These are phyloP conservation scores for Echiichthys vipera DNA, from an alignment of 2,797 vertebrate genomes.

Conservation along the genomic window DNA sequence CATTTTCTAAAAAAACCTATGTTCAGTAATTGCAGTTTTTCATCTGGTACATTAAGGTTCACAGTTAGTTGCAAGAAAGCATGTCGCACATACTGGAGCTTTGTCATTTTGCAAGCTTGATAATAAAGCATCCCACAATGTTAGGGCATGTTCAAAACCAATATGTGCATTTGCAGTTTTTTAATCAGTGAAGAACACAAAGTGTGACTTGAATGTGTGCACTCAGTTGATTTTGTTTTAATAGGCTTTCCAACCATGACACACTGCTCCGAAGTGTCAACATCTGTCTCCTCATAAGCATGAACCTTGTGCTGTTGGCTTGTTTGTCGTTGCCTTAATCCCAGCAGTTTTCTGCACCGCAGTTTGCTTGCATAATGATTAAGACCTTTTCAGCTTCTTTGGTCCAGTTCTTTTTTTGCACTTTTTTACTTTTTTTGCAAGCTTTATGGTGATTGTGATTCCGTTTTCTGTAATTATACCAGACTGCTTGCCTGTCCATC, in stretches of 20 bases:
- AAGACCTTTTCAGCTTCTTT: neutral
- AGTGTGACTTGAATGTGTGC: constrained; percentile 17
- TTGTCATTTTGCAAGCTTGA: neutral
- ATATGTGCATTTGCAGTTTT: constrained; percentile 6
- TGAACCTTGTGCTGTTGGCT: constrained; percentile 2
- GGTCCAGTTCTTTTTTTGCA: neutral
- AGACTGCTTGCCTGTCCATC: constrained; percentile 8
- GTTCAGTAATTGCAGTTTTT: neutral
- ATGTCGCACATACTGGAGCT: neutral
- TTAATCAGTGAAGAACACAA: neutral
- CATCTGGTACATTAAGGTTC: neutral
- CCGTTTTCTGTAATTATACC: constrained; percentile 4
- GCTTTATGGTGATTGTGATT: constrained; percentile 7
- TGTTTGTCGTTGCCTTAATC: constrained; percentile 26
- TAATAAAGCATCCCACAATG: neutral
- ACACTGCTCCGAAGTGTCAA: constrained; percentile 31
- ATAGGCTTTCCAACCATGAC: constrained; percentile 10
- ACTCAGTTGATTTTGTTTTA: constrained; percentile 2
- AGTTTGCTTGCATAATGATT: neutral
- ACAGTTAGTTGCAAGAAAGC: neutral
- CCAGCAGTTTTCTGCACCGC: neutral
- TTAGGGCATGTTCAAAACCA: neutral
- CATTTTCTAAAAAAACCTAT: neutral
- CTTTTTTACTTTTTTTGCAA: constrained; percentile 29
- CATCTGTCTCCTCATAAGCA: constrained; percentile 24